Conservation (phyloP, 1,140 invertebrate species). For the Cherax quadricarinatus region DNA sequence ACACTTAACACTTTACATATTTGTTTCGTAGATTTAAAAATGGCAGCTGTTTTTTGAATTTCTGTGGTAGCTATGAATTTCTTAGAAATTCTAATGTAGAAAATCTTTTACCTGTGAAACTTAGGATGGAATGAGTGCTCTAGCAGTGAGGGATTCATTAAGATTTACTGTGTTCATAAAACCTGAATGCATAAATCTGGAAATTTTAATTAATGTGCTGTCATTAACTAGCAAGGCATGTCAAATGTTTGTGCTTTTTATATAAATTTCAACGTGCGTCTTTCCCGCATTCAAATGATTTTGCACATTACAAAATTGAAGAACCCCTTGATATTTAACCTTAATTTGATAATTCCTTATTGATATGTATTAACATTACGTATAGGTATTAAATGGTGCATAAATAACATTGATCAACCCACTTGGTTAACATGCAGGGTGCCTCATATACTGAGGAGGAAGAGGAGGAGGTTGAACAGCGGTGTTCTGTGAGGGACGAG, state of each 20-base stretch:
- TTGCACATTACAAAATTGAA: background rate
- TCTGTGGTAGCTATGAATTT: too few relatives aligned
- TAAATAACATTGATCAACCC: background rate
- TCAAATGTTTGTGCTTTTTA: background rate
- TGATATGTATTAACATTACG: background rate
- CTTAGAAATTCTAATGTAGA: too few relatives aligned
- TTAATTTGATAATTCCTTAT: background rate
- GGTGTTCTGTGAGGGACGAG: constrained; percentile 71
- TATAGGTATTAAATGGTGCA: background rate
- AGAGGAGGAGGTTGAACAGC: constrained; percentile 45
- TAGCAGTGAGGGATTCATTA: too few relatives aligned
- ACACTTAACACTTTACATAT: too few relatives aligned
- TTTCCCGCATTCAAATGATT: background rate
- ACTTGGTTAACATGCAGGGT: constrained; percentile 27
- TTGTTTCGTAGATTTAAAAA: too few relatives aligned
- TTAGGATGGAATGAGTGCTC: too few relatives aligned
- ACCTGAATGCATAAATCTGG: too few relatives aligned
- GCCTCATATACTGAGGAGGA: constrained; percentile 70
- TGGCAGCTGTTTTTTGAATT: too few relatives aligned
- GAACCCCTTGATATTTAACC: background rate
- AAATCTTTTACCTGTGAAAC: too few relatives aligned
- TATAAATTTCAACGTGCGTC: background rate
- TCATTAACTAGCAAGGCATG: too few relatives aligned
- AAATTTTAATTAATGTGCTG: too few relatives aligned
- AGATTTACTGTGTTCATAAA: too few relatives aligned